Evolutionary conservation across 2,888 invertebrate genomes (phyloP).

Genomic region (Archips crataeganus): DNA sequence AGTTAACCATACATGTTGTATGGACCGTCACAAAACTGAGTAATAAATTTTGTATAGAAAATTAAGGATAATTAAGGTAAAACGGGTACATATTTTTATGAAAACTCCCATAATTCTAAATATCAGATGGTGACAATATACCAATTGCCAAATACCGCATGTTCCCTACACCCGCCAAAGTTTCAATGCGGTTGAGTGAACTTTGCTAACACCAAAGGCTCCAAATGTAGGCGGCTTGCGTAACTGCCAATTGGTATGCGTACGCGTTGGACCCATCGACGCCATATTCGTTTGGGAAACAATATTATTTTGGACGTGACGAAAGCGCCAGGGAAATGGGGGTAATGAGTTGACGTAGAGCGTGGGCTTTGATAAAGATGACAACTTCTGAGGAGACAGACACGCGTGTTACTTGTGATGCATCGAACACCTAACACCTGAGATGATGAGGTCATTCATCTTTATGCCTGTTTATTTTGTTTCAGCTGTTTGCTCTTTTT

Average conservation of each 20-base stretch:
- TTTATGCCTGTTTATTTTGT: no score
- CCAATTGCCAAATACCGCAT: neutral
- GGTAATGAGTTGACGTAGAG: constrained; percentile 25
- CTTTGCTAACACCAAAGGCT: neutral
- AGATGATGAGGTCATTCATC: no score
- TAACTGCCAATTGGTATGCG: constrained; percentile 37
- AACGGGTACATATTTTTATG: no score
- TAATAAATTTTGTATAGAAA: no score
- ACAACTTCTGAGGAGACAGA: neutral
- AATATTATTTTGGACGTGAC: constrained; percentile 35
- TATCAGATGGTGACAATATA: no score
- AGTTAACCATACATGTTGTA: no score
- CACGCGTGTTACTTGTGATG: no score
- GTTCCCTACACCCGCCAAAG: constrained; percentile 4
- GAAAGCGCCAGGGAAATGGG: constrained; percentile 30
- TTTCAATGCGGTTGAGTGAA: constrained; percentile 33
- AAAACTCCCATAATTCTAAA: no score
- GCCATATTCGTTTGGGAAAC: constrained; percentile 21
- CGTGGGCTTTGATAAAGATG: constrained; percentile 19
- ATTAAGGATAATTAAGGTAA: no score
- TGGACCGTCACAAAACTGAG: no score
- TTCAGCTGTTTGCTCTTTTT: no score
- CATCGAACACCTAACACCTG: no score
- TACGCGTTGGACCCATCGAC: constrained; percentile 25
- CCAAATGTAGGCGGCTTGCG: constrained; percentile 33